Base-by-base conservation (phyloP, 2,113 vertebrate species). In the Oryzias melastigma region DNA sequence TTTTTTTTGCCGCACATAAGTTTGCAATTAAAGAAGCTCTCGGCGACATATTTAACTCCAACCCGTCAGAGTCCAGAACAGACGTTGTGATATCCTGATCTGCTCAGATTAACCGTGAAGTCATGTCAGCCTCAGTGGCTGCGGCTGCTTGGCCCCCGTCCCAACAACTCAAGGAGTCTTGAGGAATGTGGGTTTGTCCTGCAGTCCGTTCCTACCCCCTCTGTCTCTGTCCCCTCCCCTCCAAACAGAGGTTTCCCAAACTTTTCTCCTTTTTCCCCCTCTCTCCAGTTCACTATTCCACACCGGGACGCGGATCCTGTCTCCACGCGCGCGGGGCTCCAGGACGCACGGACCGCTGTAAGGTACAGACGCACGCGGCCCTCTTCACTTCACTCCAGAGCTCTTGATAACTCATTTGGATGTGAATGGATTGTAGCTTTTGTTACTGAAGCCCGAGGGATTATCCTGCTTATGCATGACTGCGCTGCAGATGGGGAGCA, bases 171-270 rank as follows among this genome's bases (percentile, higher is more conserved):
- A 7, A 79, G 82, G 78, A 87, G 85, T 73, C 79, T 91, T 88
- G 77, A 90, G 90, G 92, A 92, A 92, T 91, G 88, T 82, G 77
- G 93, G 87, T 89, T 90, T 90, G 89, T 89, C 87, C 88, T 91
- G 85, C 79, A 87, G 84, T 84, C 89, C 84, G 76, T 85, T 83
- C 58, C 88, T 82, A 87, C 81, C 87, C 89, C 92, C 87, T 78
- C 69, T 49, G 41, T 64, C 90, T 81, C 87, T 73, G 89, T 89
- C 93, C 93, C 92, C 91, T 92, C 90, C 90, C 35, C 35, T 60
- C 85, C 91, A 78, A 88, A 85, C 87, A 77, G 91, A 90, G 78
- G 90, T 89, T 93, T 92, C 92, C 88, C 82, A 74, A 90, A 92
- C 90, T 93, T 92, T 93, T 89, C 87, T 85, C 71, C 58, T 84